Base-by-base conservation (phyloP, 2,113 vertebrate genomes). In the Chlamydotis undulata region DNA sequence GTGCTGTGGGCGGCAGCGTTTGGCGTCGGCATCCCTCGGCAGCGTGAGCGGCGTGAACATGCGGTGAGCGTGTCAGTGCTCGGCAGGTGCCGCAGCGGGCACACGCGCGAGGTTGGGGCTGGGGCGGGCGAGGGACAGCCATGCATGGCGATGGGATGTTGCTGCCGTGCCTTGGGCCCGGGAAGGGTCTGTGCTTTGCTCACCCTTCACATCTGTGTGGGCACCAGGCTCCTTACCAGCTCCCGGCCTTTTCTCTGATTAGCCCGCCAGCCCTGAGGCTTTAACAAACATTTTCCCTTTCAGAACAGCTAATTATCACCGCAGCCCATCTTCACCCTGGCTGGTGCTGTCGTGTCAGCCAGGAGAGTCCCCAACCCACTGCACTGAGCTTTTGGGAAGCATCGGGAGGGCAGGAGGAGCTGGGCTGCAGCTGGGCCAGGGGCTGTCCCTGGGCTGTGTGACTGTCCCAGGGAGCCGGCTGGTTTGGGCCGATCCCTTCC, bases 201-300 rank as follows among this genome's bases (percentile, higher is more conserved):
- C 50, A n/a, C n/a, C 31, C 65, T 67, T 53, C 4, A 19, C n/a
- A 18, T 74, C 45, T 1, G 3, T 56, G 76, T 68, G 0, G 0
- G 65, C 43, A 57, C 6, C 35, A 65, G 63, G 90, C 85, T 97
- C 6, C 1, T 22, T 23, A 88, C 71, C 86, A 81, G 92, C 85
- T 93, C 82, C 84, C 29, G 57, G 82, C 76, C 45, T 60, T 80
- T 49, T 31, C 76, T 19, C 39, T 85, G 67, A 73, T 68, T 41
- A 90, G 55, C 80, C 65, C 11, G 3, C 65, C 29, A 70, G 90
- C 90, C 94, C 94, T 33, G 74, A 91, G 95, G 96, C 94, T 94
- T 94, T 70, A 57, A 64, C 85, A 93, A 95, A 95, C 85, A 78
- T 93, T 96, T 94, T 94, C 21, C 9, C 39, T 96, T 85, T 84